Conservation (phyloP, 2,113 vertebrate genomes). For the Argyrosomus japonicus region DNA sequence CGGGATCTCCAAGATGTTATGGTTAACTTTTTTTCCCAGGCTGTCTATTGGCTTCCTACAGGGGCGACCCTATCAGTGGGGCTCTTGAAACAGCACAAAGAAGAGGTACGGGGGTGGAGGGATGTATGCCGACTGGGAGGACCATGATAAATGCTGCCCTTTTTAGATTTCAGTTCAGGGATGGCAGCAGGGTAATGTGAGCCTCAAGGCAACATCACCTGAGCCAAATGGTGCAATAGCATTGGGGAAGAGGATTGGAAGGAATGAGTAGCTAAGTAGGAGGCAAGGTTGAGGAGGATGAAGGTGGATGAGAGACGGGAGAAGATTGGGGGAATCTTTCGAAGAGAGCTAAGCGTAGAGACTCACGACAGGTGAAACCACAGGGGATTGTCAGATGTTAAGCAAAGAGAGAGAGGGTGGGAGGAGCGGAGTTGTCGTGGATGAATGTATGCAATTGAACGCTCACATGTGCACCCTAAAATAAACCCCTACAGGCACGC, state of each 20-base stretch:
- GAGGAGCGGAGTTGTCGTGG: conserved; percentile 30
- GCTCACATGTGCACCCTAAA: conserved; percentile 44
- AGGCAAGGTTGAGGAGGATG: conserved; percentile 34
- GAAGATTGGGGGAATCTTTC: conserved; percentile 36
- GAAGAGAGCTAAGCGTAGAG: conserved; percentile 21
- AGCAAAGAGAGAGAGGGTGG: conserved; percentile 25
- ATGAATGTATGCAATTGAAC: conserved; percentile 30
- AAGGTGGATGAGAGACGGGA: conserved; percentile 51
- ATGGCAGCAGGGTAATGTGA: conserved; percentile 55
- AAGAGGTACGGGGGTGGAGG: conserved; percentile 31
- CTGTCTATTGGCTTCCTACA: conserved; percentile 38
- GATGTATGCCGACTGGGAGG: conserved; percentile 11
- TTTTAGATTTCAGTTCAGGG: conserved; percentile 51
- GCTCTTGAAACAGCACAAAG: conserved; percentile 35
- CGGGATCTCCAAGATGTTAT: conserved; percentile 2
- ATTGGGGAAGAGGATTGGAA: conserved; percentile 3
- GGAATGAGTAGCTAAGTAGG: conserved; percentile 14
- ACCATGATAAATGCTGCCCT: conserved; percentile 39
- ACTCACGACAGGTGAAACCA: conserved; percentile 41
- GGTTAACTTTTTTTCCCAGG: conserved; percentile 27
- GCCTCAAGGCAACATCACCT: conserved; percentile 62
- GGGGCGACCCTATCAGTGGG: conserved; percentile 15
- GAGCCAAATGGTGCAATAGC: conserved; percentile 20
- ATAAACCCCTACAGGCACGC: conserved; percentile 46
- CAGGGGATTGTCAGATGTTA: conserved; percentile 39